These are phyloP conservation scores for Pheosia gnoma DNA, from an alignment of 2,888 invertebrate genomes.

Conservation along the genomic window DNA sequence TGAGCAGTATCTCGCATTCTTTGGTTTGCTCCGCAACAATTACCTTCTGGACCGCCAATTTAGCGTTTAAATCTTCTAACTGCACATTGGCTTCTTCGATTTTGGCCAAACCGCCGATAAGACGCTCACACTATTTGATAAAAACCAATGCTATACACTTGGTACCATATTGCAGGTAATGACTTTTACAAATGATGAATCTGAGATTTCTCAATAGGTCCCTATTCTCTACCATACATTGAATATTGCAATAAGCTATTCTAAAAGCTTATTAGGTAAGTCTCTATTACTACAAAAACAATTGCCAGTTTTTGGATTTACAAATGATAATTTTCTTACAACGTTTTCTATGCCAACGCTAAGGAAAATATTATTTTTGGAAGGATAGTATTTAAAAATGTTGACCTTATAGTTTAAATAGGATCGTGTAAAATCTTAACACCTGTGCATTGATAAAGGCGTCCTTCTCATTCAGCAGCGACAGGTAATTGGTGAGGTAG, in stretches of 20 bases:
- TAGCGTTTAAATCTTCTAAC: conserved; percentile 90
- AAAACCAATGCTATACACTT: neutral
- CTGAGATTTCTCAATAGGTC: no score
- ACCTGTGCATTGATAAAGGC: conserved; percentile 83
- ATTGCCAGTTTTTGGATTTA: no score
- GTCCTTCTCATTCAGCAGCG: conserved; percentile 89
- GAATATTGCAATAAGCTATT: no score
- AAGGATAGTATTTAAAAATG: neutral
- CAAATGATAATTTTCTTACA: no score
- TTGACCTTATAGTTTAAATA: neutral
- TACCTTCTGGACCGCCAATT: conserved; percentile 92
- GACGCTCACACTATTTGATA: conserved; percentile 85
- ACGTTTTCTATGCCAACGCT: no score
- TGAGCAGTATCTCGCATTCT: conserved; percentile 91
- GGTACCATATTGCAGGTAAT: no score
- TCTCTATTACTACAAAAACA: no score
- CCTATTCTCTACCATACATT: no score
- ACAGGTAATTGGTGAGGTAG: conserved; percentile 91
- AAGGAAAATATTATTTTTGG: no score
- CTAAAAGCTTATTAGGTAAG: no score
- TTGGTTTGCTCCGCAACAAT: conserved; percentile 92
- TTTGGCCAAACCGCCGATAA: conserved; percentile 89
- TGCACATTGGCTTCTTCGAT: conserved; percentile 94
- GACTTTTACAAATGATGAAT: no score
- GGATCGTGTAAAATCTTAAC: neutral